Evolutionary conservation across 2,888 invertebrate species (phyloP).

Genomic region (Halocaridina rubra): DNA sequence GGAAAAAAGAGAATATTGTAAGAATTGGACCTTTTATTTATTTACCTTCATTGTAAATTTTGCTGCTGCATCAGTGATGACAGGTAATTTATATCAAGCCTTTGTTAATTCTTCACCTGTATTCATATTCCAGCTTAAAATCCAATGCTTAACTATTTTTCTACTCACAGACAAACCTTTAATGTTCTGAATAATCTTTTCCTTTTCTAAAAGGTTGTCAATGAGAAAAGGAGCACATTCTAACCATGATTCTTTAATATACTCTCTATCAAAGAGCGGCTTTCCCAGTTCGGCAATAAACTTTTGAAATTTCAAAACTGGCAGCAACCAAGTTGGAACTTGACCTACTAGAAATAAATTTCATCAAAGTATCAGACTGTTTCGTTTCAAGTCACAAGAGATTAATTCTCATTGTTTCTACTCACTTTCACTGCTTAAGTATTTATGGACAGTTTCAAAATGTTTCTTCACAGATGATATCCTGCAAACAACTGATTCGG

Average conservation of each 20-base stretch:
- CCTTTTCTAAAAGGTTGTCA: neutral
- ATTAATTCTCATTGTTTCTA: conserved; percentile 23
- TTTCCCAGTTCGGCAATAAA: conserved; percentile 16
- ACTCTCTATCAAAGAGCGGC: conserved; percentile 5
- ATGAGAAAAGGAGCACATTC: conserved; percentile 22
- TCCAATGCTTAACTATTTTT: neutral
- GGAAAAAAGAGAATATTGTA: too few species aligned
- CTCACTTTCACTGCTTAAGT: conserved; percentile 18
- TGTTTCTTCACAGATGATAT: conserved; percentile 1
- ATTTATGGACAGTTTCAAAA: conserved; percentile 15
- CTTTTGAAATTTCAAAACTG: conserved; percentile 25
- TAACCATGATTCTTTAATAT: conserved; percentile 23
- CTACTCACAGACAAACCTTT: conserved; percentile 20
- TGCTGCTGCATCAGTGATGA: too few species aligned
- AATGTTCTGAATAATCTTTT: conserved; percentile 10
- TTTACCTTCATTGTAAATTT: too few species aligned
- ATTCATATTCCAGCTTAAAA: conserved; percentile 2
- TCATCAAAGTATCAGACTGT: neutral
- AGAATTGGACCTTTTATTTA: too few species aligned
- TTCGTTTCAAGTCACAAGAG: neutral
- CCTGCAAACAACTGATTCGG: neutral
- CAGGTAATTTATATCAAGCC: neutral
- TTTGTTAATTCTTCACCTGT: neutral
- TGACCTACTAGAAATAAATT: neutral
- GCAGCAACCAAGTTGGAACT: conserved; percentile 17